phyloP scores from a whole-genome alignment of 2,888 invertebrate genomes.

The Pachliopta kotzebuea region DNA sequence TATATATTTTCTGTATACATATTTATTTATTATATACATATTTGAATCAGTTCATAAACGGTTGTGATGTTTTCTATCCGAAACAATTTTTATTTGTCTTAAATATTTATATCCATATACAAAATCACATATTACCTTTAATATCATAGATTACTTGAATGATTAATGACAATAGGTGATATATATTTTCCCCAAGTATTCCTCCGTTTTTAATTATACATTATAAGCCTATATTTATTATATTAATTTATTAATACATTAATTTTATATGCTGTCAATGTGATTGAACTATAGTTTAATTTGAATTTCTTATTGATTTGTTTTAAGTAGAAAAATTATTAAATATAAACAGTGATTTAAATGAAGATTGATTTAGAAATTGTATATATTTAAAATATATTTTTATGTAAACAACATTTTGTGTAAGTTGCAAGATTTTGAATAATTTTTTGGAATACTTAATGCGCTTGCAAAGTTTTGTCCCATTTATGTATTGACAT shows the following conservation, averaged over 20 bases:
- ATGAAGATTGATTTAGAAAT: neutral
- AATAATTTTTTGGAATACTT: neutral
- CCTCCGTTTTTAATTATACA: neutral
- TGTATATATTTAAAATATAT: neutral
- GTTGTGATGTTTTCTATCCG: slow-evolving; percentile 24
- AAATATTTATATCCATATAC: slow-evolving; percentile 1
- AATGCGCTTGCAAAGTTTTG: slow-evolving; percentile 1
- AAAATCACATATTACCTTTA: neutral
- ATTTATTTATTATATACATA: neutral
- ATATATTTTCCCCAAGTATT: slow-evolving; percentile 1
- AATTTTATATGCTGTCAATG: neutral
- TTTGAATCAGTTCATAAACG: slow-evolving; percentile 20
- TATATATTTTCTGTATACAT: neutral
- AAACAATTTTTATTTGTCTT: neutral
- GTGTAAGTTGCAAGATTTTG: neutral
- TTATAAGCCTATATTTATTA: neutral
- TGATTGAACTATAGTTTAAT: neutral
- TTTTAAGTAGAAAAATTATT: neutral
- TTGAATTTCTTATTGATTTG: too few species aligned
- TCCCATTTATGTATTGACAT: neutral
- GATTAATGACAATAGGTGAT: neutral
- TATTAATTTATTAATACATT: neutral
- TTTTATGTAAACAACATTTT: neutral
- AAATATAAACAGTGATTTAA: too few species aligned
- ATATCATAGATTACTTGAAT: neutral